Conservation (phyloP, 92 coral and sea anemone species). For the Palythoa caribaeorum region DNA sequence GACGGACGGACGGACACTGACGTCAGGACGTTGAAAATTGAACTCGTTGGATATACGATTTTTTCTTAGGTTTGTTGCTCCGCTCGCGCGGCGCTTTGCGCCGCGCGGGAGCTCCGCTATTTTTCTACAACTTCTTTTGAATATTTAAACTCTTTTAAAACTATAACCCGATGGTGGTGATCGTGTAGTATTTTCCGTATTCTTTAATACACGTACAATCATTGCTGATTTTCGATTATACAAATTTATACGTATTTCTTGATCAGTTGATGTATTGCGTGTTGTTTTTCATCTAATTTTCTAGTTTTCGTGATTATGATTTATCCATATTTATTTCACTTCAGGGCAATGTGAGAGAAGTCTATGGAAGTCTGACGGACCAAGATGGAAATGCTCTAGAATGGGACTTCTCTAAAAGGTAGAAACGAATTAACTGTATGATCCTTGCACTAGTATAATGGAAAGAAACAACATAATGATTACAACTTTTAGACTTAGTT, state of each 20-base stretch:
- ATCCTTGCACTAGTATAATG: conserved; percentile 25
- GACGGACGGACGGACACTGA: too few species aligned
- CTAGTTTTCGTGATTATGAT: conserved; percentile 9
- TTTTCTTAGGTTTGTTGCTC: too few species aligned
- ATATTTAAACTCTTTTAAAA: conserved; percentile 30
- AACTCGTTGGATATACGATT: too few species aligned
- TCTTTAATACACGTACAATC: neutral
- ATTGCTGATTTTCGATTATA: neutral
- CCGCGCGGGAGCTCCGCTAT: too few species aligned
- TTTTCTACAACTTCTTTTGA: conserved; percentile 25
- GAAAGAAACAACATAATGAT: conserved; percentile 36
- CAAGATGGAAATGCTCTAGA: conserved; percentile 52
- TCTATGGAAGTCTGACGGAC: conserved; percentile 49
- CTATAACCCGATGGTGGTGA: conserved; percentile 4
- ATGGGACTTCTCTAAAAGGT: conserved; percentile 50
- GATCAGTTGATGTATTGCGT: neutral
- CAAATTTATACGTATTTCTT: neutral
- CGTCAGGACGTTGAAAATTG: too few species aligned
- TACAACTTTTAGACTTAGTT: conserved; percentile 33
- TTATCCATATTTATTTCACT: conserved; percentile 24
- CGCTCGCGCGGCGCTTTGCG: too few species aligned
- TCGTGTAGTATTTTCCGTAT: neutral
- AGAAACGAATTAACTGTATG: neutral
- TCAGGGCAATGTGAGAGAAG: conserved; percentile 50
- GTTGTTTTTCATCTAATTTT: conserved; percentile 2